A percentile compares a stretch with the other conserved stretches of the same genome.
These are phyloP conservation scores for Tadarida brasiliensis DNA, from an alignment of 2,797 vertebrate species.

Conservation along the genomic window DNA sequence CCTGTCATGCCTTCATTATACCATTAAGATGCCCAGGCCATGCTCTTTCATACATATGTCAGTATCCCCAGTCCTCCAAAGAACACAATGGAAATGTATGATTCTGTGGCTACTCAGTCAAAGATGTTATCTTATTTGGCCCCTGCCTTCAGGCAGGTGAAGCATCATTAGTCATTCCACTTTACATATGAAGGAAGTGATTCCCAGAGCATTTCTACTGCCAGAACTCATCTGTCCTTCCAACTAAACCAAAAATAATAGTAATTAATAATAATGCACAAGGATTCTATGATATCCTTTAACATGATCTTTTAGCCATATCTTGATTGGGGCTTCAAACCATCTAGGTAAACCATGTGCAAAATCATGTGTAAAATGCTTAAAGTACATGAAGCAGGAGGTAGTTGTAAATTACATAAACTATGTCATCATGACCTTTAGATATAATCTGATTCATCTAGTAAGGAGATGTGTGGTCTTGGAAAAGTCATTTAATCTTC, in stretches of 20 bases:
- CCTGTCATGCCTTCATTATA: not conserved
- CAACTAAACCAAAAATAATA: constrained; percentile 22
- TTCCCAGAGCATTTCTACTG: not conserved
- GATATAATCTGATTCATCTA: not conserved
- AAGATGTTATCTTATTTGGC: not conserved
- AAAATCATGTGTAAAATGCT: not conserved
- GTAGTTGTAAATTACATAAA: not conserved
- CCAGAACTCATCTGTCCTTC: constrained; percentile 27
- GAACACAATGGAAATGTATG: not conserved
- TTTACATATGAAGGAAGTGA: not conserved
- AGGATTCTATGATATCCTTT: not conserved
- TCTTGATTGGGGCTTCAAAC: not conserved
- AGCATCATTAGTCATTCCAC: constrained; percentile 20
- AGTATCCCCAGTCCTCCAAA: not conserved
- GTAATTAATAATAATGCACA: not conserved
- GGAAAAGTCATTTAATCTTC: not conserved
- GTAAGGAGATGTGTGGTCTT: not conserved
- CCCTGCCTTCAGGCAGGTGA: not conserved
- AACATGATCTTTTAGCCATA: not conserved
- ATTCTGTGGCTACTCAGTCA: not conserved
- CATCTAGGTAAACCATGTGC: not conserved
- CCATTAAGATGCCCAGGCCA: not conserved
- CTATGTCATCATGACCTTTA: not conserved
- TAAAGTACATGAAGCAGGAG: not conserved
- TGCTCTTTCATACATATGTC: not conserved